A percentile compares a stretch with the other conserved stretches of the same genome.
Evolutionary conservation across 2,888 invertebrate genomes (phyloP).

Genomic region (Blera fallax): DNA sequence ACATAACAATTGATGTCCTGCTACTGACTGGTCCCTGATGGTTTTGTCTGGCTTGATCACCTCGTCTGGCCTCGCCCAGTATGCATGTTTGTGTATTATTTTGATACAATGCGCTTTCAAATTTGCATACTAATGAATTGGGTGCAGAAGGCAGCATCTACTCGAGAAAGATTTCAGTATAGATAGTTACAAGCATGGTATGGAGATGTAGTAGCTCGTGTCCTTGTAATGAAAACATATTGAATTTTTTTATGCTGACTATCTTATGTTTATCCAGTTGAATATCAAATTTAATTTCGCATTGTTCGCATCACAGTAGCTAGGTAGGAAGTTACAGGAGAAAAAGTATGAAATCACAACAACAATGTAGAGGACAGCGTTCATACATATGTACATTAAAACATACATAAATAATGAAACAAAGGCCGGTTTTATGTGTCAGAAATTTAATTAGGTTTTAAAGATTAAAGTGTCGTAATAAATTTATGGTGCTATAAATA

Average conservation of each 20-base stretch:
- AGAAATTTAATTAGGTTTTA: constrained; percentile 55
- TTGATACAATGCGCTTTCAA: constrained; percentile 48
- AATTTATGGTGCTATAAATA: constrained; percentile 32
- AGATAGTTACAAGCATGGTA: neutral
- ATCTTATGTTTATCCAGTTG: constrained; percentile 26
- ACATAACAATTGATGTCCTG: constrained; percentile 16
- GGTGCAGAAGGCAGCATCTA: neutral
- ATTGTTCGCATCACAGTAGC: constrained; percentile 1
- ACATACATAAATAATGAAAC: constrained; percentile 38
- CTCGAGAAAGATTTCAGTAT: neutral
- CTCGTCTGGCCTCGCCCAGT: neutral
- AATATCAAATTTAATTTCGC: constrained; percentile 57
- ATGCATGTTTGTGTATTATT: constrained; percentile 13
- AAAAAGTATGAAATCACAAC: neutral
- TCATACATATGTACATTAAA: too few species aligned
- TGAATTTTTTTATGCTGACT: constrained; percentile 7
- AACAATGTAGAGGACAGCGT: neutral
- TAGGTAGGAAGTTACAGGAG: neutral
- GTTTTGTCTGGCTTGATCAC: neutral
- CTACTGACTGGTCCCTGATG: constrained; percentile 2
- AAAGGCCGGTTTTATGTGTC: constrained; percentile 40
- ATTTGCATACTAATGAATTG: constrained; percentile 66
- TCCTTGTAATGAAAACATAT: constrained; percentile 32
- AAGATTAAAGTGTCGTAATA: constrained; percentile 59
- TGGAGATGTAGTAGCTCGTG: neutral